Base-by-base conservation (phyloP, 2,113 vertebrate genomes). In the Muntiacus reevesi region DNA sequence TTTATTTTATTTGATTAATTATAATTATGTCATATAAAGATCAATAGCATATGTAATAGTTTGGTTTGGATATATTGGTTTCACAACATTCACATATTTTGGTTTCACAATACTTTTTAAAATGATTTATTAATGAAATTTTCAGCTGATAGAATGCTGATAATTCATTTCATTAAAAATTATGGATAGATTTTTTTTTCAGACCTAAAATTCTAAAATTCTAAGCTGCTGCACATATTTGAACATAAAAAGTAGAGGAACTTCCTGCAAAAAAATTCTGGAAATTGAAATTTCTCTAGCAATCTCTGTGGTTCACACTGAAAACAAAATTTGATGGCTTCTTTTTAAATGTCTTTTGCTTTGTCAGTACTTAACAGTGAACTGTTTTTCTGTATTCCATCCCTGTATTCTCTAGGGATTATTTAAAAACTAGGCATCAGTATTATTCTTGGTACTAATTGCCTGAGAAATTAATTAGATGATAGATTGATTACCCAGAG, bases 401-500 rank as follows among this genome's bases (percentile, higher is more conserved):
- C 4, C 28, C 10, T 52, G 8, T 54, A 90, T 97, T 93, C 93
- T 93, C 74, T 81, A 87, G 50, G 28, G 91, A 93, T 94, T 93
- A 81, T 83, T 25, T 83, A 54, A 97, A 95, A 74, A 23, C 28
- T 45, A 89, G 71, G 78, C 36, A 90, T 91, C 47, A 81, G 19
- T 92, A 95, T 94, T 95, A 43, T 95, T 96, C 27, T 84, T 97
- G 59, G 40, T 96, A 67, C 59, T 97, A 94, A 92, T 95, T 95
- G 59, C 54, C 45, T 57, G n/a, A 92, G 62, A 88, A 57, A 67
- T 83, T 95, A 97, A 97, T 97, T 94, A 43, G 30, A 83, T 82
- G 92, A 95, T 76, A 36, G 45, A 67, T 52, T 97, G 54, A 95
- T 96, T 87, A 95, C 40, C 40, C 52, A 78, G 52, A 87, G 25